These are phyloP conservation scores for Tachystola acroxantha DNA, from an alignment of 2,888 invertebrate species.

Conservation along the genomic window DNA sequence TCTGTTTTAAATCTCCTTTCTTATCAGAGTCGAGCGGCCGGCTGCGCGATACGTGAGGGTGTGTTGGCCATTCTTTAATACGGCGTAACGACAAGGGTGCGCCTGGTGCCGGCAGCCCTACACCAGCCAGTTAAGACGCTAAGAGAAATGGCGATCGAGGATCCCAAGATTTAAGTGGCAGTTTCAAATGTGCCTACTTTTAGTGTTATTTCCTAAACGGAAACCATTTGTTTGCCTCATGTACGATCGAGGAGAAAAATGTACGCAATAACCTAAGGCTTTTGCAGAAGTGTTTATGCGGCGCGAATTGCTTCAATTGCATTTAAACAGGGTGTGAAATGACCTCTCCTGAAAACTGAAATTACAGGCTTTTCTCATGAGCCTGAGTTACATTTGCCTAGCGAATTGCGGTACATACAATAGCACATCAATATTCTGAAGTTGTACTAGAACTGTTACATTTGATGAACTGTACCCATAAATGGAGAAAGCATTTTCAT, in stretches of 20 bases:
- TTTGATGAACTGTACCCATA: no score
- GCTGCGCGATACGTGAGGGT: slow-evolving; percentile 25
- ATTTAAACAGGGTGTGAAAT: no score
- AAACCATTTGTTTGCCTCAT: slow-evolving; percentile 71
- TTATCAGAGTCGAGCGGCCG: slow-evolving; percentile 15
- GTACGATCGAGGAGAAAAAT: slow-evolving; percentile 61
- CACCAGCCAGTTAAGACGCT: slow-evolving; percentile 55
- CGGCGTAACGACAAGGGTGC: slow-evolving; percentile 53
- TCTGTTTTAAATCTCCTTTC: slow-evolving; percentile 12
- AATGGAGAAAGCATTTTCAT: no score
- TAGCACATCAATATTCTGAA: no score
- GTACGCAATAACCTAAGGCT: slow-evolving; percentile 46
- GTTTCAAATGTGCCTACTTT: slow-evolving; percentile 76
- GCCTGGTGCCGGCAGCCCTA: slow-evolving; percentile 33
- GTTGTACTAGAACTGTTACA: no score
- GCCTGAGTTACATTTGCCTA: no score
- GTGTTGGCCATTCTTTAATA: slow-evolving; percentile 47
- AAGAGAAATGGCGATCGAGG: slow-evolving; percentile 72
- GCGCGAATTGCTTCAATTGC: slow-evolving; percentile 30
- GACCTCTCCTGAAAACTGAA: no score
- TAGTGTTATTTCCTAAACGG: slow-evolving; percentile 76
- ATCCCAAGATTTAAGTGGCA: slow-evolving; percentile 75
- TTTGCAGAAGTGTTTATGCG: slow-evolving; percentile 44
- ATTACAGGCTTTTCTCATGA: no score
- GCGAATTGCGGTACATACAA: no score